phyloP scores from a whole-genome alignment of 53 echinoderm and acorn worm species.

The Pentamera pediparva region DNA sequence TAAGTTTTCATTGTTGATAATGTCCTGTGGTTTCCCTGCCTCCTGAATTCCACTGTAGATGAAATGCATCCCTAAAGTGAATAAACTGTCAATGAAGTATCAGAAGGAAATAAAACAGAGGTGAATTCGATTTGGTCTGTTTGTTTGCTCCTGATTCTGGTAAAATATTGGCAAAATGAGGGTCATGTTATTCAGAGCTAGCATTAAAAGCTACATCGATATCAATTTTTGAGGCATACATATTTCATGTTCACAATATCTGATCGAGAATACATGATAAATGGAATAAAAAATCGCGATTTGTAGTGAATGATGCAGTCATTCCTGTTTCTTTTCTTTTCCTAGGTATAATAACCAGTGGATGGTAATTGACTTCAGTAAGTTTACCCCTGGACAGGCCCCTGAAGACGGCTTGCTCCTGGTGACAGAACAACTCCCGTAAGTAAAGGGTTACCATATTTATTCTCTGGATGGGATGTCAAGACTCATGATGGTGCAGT shows the following conservation, averaged over 20 bases:
- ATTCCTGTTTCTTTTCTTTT: neutral
- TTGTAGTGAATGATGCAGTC: neutral
- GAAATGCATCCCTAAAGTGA: neutral
- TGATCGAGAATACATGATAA: too few relatives aligned
- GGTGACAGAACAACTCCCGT: constrained; percentile 86
- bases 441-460: constrained; percentile 46
- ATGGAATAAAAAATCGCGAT: neutral
- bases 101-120: too few relatives aligned
- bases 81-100: too few relatives aligned
- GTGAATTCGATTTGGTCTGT: too few relatives aligned
- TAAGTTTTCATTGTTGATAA: too few relatives aligned
- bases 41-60: neutral
- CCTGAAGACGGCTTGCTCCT: constrained; percentile 72
- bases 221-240: too few relatives aligned
- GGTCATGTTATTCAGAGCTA: too few relatives aligned
- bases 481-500: neutral
- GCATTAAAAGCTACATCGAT: too few relatives aligned
- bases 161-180: too few relatives aligned
- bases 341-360: constrained; percentile 95
- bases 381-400: constrained; percentile 73
- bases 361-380: constrained; percentile 95
- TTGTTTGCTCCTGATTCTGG: too few relatives aligned
- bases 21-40: too few relatives aligned
- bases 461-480: neutral
- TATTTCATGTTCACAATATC: too few relatives aligned